Evolutionary conservation across 1,140 invertebrate genomes (phyloP), one percentile per base, ranked within the genome.

Genomic region (Lepidurus arcticus): DNA sequence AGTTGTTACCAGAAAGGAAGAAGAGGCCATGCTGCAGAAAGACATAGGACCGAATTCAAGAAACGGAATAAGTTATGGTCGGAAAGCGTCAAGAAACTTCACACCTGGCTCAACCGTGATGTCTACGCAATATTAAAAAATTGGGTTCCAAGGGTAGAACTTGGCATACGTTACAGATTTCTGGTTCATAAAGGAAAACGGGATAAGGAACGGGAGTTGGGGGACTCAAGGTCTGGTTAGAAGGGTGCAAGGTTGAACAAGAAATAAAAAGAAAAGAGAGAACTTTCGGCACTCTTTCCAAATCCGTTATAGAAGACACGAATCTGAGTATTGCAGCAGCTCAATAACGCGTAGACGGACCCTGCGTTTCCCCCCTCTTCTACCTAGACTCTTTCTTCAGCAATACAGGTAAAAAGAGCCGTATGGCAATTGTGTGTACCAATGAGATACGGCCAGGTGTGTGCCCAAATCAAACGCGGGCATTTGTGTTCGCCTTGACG

Each of bases 11-110:
- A 34, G 4, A 34, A 34, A 34, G 4, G 34, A 34, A 34, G 34
- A 34, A 34, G 34, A 34, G 34, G 34, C 34, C 34, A 34, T 4
- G 4, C 34, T 3, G 34, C 34, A 34, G 34, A 34, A 34, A 34
- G 34, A 34, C 34, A 26, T 26, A 26, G 26, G 26, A 26, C 26
- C 26, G 26, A 26, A 26, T 26, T 34, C 34, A 34, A 34, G 34
- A 34, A 34, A 34, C 34, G 53, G 53, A n/a, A 1, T 65, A 65
- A 65, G 53, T 65, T 65, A 65, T 65, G 53, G 13, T 65, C 3
- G 13, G 34, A 65, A 16, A 65, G 53, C n/a, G 53, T 65, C 53
- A 65, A 65, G 53, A 21, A 65, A 65, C 53, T 65, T 65, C 53
- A 65, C 53, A 65, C 53, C 53, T 65, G 53, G 53, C 53, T 65